These are phyloP conservation scores for Caenorhabditis imperialis DNA, from an alignment of 2,888 invertebrate species.

Conservation along the genomic window DNA sequence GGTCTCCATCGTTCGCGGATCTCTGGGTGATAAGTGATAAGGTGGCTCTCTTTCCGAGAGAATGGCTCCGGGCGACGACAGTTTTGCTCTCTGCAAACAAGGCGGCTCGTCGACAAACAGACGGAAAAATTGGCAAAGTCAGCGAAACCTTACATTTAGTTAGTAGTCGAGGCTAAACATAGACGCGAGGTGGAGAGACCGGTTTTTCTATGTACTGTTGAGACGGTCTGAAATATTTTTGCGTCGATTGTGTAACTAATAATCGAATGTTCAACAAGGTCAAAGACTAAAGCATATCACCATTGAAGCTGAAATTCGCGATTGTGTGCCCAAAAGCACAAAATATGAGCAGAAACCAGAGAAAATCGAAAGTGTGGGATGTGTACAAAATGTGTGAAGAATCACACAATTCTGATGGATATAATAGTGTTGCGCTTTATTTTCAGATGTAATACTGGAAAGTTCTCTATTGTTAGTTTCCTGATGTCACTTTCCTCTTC, in stretches of 20 bases:
- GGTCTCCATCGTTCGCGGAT: constrained; percentile 45
- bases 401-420: too few relatives aligned
- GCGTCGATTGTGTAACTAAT: too few relatives aligned
- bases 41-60: constrained; percentile 20
- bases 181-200: constrained; percentile 15
- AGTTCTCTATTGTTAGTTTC: constrained; percentile 4
- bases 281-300: too few relatives aligned
- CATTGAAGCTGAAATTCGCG: too few relatives aligned
- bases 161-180: constrained; percentile 35
- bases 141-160: constrained; percentile 28
- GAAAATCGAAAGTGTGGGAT: constrained; percentile 5
- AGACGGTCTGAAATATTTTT: constrained; percentile 13
- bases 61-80: constrained; percentile 10
- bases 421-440: background rate
- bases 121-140: constrained; percentile 5
- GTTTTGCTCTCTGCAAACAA: constrained; percentile 36
- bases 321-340: constrained; percentile 1
- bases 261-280: too few relatives aligned
- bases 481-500: constrained; percentile 2
- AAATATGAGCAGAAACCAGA: constrained; percentile 9
- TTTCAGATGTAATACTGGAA: constrained; percentile 4
- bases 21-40: constrained; percentile 32
- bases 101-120: constrained; percentile 37
- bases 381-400: too few relatives aligned
- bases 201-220: constrained; percentile 26